Percentiles rank a stretch among this genome's conserved stretches.
Conservation (phyloP, 2,797 vertebrate species). For the Hypotaenidia okinawae region DNA sequence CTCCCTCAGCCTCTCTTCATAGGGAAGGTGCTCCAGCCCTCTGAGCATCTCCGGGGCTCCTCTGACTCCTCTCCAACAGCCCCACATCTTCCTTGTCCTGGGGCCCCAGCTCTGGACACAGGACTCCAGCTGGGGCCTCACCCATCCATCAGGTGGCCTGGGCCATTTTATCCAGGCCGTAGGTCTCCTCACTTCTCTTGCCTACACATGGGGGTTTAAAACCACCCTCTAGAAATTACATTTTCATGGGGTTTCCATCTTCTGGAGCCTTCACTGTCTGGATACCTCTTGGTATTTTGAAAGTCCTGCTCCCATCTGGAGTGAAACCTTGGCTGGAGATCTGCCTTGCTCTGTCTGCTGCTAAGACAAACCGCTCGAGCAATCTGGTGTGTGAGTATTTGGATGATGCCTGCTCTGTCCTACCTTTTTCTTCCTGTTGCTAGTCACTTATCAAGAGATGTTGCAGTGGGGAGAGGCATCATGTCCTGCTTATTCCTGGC, state of each 20-base stretch:
- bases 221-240: not conserved
- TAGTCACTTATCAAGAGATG: not conserved
- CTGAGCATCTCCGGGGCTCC: no score
- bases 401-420: not conserved
- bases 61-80: no score
- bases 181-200: not conserved
- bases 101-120: no score
- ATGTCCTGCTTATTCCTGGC: not conserved
- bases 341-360: not conserved
- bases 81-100: no score
- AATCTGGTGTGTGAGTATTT: not conserved
- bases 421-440: not conserved
- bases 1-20: no score
- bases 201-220: not conserved
- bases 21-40: no score
- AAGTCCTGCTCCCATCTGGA: not conserved
- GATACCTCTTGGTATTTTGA: not conserved
- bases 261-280: not conserved
- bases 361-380: not conserved
- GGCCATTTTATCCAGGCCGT: not conserved
- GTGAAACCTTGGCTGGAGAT: not conserved
- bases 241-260: not conserved
- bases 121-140: no score
- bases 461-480: not conserved
- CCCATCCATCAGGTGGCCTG: not conserved